Conservation (phyloP, 1,140 invertebrate genomes). For the Meloidogyne hapla region DNA sequence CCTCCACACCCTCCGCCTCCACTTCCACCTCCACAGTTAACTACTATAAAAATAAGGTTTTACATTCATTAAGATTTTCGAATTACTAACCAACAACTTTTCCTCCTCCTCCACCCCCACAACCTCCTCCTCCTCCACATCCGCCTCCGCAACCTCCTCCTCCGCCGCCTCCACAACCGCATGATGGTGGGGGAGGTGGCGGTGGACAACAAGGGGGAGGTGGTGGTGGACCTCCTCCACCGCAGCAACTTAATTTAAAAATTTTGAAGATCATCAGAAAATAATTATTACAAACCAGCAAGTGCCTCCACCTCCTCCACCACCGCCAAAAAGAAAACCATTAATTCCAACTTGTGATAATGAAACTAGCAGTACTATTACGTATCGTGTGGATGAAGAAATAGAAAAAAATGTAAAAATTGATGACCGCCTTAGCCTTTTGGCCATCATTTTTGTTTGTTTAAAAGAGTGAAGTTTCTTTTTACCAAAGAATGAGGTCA, state of each 20-base stretch:
- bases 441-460: neutral
- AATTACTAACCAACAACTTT: neutral
- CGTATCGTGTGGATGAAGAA: neutral
- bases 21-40: neutral
- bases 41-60: neutral
- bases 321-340: constrained; percentile 13
- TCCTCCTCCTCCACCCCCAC: constrained; percentile 5
- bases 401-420: neutral
- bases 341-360: neutral
- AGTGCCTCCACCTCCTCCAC: constrained; percentile 9
- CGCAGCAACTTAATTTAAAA: constrained; percentile 5
- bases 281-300: neutral
- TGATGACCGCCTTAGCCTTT: neutral
- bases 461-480: neutral
- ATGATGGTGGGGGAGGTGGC: neutral
- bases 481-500: neutral
- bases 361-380: neutral
- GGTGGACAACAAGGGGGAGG: neutral
- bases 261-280: neutral
- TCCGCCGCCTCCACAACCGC: neutral
- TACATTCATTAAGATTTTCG: neutral
- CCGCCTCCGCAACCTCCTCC: neutral
- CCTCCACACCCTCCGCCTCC: neutral
- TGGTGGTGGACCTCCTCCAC: constrained; percentile 5
- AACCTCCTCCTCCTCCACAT: constrained; percentile 2